Conservation (phyloP, 2,797 vertebrate species). For the Petrocephalus sullivani region DNA sequence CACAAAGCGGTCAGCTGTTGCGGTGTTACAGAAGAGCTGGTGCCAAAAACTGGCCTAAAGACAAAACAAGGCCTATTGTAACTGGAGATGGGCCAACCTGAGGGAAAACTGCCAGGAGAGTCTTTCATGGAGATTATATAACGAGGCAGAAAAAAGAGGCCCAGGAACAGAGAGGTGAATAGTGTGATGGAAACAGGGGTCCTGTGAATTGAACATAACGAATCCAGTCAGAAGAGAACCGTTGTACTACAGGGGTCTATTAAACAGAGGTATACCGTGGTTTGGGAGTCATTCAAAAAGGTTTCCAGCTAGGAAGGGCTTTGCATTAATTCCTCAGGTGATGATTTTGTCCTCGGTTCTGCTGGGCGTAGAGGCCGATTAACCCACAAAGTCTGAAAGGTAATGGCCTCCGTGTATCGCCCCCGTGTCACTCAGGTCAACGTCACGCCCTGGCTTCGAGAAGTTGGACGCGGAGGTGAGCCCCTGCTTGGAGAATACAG, state of each 20-base stretch:
- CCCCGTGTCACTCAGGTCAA: not conserved
- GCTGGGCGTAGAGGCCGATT: not conserved
- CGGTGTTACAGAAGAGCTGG: conserved; percentile 62
- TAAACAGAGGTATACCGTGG: conserved; percentile 19
- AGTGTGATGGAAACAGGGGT: conserved; percentile 8
- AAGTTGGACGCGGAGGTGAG: not conserved
- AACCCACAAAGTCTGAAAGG: not conserved
- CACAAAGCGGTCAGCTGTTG: conserved; percentile 72
- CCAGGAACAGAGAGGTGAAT: conserved; percentile 11
- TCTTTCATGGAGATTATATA: conserved; percentile 65
- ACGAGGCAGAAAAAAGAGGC: conserved; percentile 49
- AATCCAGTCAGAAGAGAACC: conserved; percentile 26
- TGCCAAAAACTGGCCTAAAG: conserved; percentile 62
- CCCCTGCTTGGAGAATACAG: not conserved
- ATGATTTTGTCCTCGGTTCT: not conserved
- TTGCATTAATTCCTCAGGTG: not conserved
- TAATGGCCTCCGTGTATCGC: not conserved
- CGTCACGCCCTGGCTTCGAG: not conserved
- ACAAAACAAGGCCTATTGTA: conserved; percentile 71
- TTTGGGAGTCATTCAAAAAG: not conserved
- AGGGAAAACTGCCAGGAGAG: conserved; percentile 53
- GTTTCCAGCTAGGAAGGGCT: not conserved
- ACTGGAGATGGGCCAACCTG: conserved; percentile 60
- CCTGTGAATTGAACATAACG: conserved; percentile 34
- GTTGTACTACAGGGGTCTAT: conserved; percentile 19